Conservation (phyloP, 2,888 invertebrate species). For the Rutpela maculata region DNA sequence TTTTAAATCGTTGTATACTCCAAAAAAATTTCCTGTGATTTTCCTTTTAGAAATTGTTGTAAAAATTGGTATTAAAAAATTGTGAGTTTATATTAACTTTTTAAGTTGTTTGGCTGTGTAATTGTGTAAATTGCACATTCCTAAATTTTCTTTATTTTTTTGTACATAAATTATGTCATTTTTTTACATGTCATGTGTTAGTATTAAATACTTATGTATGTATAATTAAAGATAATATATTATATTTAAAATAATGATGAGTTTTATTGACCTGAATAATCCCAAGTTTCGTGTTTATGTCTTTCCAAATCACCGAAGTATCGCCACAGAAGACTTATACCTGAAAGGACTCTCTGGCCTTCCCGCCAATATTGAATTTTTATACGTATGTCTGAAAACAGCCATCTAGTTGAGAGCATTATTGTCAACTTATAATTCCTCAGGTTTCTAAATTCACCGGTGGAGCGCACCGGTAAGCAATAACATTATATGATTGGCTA, state of each 20-base stretch:
- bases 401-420: no score
- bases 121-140: slow-evolving; percentile 42
- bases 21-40: slow-evolving; percentile 37
- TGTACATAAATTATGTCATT: slow-evolving; percentile 25
- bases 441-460: no score
- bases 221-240: slow-evolving; percentile 45
- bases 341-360: no score
- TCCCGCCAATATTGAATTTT: no score
- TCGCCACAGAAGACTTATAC: no score
- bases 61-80: slow-evolving; percentile 34
- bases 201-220: slow-evolving; percentile 44
- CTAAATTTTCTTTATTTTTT: slow-evolving; percentile 23
- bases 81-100: slow-evolving; percentile 34
- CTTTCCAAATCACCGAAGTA: no score
- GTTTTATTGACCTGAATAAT: neutral
- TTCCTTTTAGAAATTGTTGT: slow-evolving; percentile 24
- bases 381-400: no score
- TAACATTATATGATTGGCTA: no score
- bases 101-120: slow-evolving; percentile 52
- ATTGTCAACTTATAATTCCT: no score
- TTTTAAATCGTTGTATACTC: slow-evolving; percentile 21
- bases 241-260: slow-evolving; percentile 13
- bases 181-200: slow-evolving; percentile 28
- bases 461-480: no score
- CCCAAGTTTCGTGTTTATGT: neutral